Evolutionary conservation across 2,113 vertebrate genomes (phyloP).

Genomic region (Glareola pratincola): DNA sequence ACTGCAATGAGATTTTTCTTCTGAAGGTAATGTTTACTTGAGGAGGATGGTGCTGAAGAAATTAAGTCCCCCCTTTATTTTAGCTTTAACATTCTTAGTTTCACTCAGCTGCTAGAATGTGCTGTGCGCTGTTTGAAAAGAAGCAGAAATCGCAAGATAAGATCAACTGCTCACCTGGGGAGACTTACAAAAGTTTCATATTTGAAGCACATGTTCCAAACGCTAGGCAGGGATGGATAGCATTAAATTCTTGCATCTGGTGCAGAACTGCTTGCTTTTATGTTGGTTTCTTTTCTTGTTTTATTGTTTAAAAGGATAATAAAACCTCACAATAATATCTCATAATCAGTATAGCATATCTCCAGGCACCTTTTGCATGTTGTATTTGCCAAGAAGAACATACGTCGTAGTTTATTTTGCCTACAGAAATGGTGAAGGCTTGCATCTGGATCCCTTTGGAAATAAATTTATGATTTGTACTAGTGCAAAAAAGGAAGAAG

Average conservation of each 20-base stretch:
- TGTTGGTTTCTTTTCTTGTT: slow-evolving; percentile 66
- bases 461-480: slow-evolving; percentile 25
- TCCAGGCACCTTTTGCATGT: slow-evolving; percentile 61
- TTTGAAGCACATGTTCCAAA: slow-evolving; percentile 71
- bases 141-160: slow-evolving; percentile 58
- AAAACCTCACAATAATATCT: slow-evolving; percentile 74
- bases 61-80: not conserved
- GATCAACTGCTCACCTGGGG: slow-evolving; percentile 72
- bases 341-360: slow-evolving; percentile 70
- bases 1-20: not conserved
- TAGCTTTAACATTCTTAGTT: not conserved
- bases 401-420: slow-evolving; percentile 19
- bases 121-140: slow-evolving; percentile 49
- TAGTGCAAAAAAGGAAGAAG: not conserved
- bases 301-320: slow-evolving; percentile 74
- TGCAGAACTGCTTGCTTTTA: slow-evolving; percentile 68
- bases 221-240: slow-evolving; percentile 62
- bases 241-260: slow-evolving; percentile 74
- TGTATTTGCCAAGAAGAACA: slow-evolving; percentile 39
- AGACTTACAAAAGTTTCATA: slow-evolving; percentile 57
- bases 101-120: slow-evolving; percentile 10
- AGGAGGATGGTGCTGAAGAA: not conserved
- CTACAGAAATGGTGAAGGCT: slow-evolving; percentile 29
- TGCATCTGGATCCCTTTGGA: slow-evolving; percentile 40
- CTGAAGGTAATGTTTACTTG: not conserved